Percentiles rank a stretch among this genome's conserved stretches.
Evolutionary conservation across 2,888 invertebrate genomes (phyloP).

Genomic region (Dynastes hyllus): DNA sequence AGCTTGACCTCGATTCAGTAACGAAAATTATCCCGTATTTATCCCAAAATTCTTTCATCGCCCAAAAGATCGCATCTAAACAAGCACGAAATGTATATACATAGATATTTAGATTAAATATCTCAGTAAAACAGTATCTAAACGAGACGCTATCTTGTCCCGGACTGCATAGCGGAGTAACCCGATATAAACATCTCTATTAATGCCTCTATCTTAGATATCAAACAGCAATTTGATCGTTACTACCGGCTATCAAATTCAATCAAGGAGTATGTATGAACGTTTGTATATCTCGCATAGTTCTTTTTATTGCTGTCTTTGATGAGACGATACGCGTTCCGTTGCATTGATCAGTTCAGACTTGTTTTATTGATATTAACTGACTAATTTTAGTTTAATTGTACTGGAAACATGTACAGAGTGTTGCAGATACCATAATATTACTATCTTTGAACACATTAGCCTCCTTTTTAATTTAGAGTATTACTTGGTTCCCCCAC

Average conservation of each 20-base stretch:
- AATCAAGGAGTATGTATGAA: not conserved
- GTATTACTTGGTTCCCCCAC: too few species aligned
- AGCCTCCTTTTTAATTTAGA: too few species aligned
- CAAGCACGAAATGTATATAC: too few species aligned
- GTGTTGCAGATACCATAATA: too few species aligned
- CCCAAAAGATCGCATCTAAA: too few species aligned
- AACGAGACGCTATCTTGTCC: not conserved
- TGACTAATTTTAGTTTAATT: constrained; percentile 6
- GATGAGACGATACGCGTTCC: not conserved
- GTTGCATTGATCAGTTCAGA: not conserved
- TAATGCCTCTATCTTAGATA: constrained; percentile 10
- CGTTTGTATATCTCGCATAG: not conserved
- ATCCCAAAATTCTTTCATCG: too few species aligned
- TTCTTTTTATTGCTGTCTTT: constrained; percentile 7
- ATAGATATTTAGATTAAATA: too few species aligned
- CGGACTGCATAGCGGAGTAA: not conserved
- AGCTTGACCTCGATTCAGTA: too few species aligned
- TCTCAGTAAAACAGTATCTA: too few species aligned
- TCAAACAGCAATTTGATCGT: constrained; percentile 1
- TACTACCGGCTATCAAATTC: constrained; percentile 1
- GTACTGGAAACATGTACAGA: not conserved
- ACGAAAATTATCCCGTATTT: too few species aligned
- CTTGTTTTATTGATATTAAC: constrained; percentile 12
- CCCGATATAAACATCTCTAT: constrained; percentile 7
- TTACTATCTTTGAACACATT: too few species aligned